Evolutionary conservation across 1,140 invertebrate species (phyloP).

Genomic region (Lucilia cuprina): DNA sequence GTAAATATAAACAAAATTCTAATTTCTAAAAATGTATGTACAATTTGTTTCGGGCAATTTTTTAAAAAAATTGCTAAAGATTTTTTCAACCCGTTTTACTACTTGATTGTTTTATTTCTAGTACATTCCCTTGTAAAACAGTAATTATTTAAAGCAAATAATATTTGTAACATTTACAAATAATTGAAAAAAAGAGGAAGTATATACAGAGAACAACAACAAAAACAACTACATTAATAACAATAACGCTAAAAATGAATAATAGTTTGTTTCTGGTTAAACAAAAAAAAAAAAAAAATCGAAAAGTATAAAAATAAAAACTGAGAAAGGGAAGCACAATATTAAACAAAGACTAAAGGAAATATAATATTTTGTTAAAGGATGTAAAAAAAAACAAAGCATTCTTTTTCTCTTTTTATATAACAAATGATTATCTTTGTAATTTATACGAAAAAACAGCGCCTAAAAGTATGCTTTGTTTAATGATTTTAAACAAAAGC

Average conservation of each 20-base stretch:
- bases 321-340: neutral
- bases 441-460: neutral
- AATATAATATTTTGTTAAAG: neutral
- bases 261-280: neutral
- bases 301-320: too few species aligned
- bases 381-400: neutral
- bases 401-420: neutral
- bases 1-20: too few species aligned
- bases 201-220: too few species aligned
- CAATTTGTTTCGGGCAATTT: too few species aligned
- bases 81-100: too few species aligned
- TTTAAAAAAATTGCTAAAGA: too few species aligned
- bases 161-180: neutral
- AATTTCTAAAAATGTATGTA: too few species aligned
- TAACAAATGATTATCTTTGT: neutral
- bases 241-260: neutral
- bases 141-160: conserved; percentile 9
- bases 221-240: neutral
- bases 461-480: conserved; percentile 7
- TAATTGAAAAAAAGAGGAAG: neutral
- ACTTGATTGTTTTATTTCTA: too few species aligned
- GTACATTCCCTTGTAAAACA: neutral
- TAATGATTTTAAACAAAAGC: neutral
- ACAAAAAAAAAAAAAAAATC: neutral
- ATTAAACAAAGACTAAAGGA: neutral